A percentile compares a stretch with the other conserved stretches of the same genome.
These are phyloP conservation scores for Mesoligia furuncula DNA, from an alignment of 2,888 invertebrate genomes.

Conservation along the genomic window DNA sequence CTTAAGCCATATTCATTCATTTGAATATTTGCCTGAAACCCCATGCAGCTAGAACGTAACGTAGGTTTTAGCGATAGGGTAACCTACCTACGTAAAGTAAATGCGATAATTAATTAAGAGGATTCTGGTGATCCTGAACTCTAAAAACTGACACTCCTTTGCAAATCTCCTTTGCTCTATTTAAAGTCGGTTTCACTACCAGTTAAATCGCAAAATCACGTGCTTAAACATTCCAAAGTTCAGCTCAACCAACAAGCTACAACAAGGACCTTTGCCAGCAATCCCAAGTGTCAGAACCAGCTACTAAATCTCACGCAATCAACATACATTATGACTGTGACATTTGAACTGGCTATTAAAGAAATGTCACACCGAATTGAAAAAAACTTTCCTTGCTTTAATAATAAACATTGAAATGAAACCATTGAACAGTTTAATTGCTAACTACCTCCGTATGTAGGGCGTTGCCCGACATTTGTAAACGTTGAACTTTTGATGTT, in stretches of 20 bases:
- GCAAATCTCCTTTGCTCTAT: not conserved
- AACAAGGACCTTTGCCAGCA: constrained; percentile 21
- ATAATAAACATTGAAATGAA: constrained; percentile 47
- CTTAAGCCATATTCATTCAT: not conserved
- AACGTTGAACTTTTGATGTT: constrained; percentile 72
- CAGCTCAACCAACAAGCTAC: constrained; percentile 20
- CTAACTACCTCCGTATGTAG: constrained; percentile 70
- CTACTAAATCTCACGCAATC: constrained; percentile 43
- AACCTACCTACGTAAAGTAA: not conserved
- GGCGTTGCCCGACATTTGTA: constrained; percentile 71
- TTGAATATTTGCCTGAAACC: not conserved
- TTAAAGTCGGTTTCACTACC: not conserved
- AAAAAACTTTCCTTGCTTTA: constrained; percentile 52
- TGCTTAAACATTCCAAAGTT: constrained; percentile 6
- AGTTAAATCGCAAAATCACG: not conserved
- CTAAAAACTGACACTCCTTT: not conserved
- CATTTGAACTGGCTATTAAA: constrained; percentile 63
- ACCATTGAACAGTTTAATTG: constrained; percentile 61
- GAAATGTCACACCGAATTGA: constrained; percentile 57
- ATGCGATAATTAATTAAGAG: not conserved
- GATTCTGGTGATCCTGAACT: not conserved
- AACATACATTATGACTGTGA: constrained; percentile 50
- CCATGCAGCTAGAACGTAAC: not conserved
- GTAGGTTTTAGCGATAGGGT: not conserved
- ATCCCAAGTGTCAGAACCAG: constrained; percentile 11